Conservation (phyloP, 2,113 vertebrate species). For the Hydrochoerus hydrochaeris region DNA sequence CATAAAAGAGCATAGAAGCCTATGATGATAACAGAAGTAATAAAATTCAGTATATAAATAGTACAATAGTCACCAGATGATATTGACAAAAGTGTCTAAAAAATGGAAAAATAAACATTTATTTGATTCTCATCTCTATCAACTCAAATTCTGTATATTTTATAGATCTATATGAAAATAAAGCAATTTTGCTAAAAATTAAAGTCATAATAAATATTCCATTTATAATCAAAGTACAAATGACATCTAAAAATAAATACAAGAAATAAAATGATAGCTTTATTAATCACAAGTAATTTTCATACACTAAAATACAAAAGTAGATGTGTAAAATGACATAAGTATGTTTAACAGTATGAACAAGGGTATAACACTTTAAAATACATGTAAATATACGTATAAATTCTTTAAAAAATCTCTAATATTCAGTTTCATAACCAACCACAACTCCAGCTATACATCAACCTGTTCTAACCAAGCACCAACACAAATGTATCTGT, state of each 20-base stretch:
- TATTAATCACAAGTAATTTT: not conserved
- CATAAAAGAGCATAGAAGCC: not conserved
- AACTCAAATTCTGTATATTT: conserved; percentile 7
- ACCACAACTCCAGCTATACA: not conserved
- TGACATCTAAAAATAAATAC: conserved; percentile 31
- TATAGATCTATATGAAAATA: not conserved
- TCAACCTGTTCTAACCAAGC: not conserved
- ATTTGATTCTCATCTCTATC: not conserved
- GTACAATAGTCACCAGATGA: not conserved
- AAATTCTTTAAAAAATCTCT: not conserved
- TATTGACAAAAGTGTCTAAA: not conserved
- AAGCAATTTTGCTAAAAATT: not conserved
- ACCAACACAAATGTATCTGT: not conserved
- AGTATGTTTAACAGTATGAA: not conserved
- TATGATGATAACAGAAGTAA: not conserved
- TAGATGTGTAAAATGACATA: not conserved
- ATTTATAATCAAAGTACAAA: not conserved
- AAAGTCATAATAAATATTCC: not conserved
- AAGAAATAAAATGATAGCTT: not conserved
- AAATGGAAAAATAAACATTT: not conserved
- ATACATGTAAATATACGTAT: not conserved
- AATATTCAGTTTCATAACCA: not conserved
- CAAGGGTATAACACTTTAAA: not conserved
- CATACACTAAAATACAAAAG: not conserved
- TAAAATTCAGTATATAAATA: not conserved